Base-by-base conservation (phyloP, 2,888 invertebrate genomes). In the Chaetogeoica ovagalla region DNA sequence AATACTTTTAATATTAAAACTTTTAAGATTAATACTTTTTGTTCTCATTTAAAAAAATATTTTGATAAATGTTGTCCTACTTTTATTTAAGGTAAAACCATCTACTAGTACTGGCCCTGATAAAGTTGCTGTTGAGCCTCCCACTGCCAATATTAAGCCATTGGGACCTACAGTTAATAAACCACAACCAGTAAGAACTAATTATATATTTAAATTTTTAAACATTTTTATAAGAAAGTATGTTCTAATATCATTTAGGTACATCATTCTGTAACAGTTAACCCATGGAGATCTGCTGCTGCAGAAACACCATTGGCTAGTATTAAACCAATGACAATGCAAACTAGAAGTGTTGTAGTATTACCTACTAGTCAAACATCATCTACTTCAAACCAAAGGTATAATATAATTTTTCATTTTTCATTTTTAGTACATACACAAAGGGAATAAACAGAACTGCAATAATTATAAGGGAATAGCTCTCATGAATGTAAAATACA, bases 61-160 rank as follows among this genome's bases (percentile, higher is more conserved):
- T 17, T 73, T 30, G 7, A 17, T 43, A 19, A 23, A 55, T n/a
- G 23, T 48, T 48, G 11, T 48, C 37, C 52, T 72, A 1, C 15
- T n/a, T n/a, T n/a, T n/a, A n/a, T n/a, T 75, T 3, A 37, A 76
- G 7, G 90, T 89, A 69, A 93, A 93, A 85, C 89, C 93, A 30
- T 90, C 91, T 62, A 90, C 90, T 4, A 90, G 92, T 84, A 90
- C 93, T 82, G 88, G 91, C 84, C 86, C 89, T 2, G 89, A 89
- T 60, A 89, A 89, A 83, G 86, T 87, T 2, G 87, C 87, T 4
- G 87, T 87, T 0, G 91, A 91, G 83, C 90, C 91, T 48, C 91
- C 93, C 0, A 97, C 96, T 0, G 97, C 97, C 8, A 97, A 97
- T 85, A 97, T 97, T 65, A 95, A 95, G 86, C 97, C 97, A 0